Evolutionary conservation across 2,113 vertebrate species (phyloP).

Genomic region (Colistium nudipinnis): DNA sequence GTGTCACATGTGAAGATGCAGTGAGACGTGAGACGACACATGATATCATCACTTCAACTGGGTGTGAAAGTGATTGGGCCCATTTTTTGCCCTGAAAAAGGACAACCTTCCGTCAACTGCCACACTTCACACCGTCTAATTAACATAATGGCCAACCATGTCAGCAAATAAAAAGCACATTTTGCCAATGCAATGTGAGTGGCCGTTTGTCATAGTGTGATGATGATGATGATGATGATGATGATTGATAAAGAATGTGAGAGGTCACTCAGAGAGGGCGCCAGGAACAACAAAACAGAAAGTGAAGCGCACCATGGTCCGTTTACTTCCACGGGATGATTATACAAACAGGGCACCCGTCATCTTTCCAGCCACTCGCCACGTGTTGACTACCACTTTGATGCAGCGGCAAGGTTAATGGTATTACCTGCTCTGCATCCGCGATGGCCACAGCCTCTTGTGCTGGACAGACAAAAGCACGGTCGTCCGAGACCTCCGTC

Average conservation of each 20-base stretch:
- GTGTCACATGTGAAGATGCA: conserved; percentile 8
- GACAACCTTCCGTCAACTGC: conserved; percentile 34
- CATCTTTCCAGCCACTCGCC: neutral
- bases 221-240: too few relatives aligned
- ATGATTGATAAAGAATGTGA: too few relatives aligned
- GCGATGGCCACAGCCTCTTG: conserved; percentile 26
- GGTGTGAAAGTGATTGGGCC: conserved; percentile 50
- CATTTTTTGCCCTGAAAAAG: conserved; percentile 37
- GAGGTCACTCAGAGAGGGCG: too few relatives aligned
- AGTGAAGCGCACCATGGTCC: neutral
- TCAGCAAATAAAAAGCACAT: conserved; percentile 24
- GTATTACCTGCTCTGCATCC: conserved; percentile 50
- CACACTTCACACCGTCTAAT: conserved; percentile 33
- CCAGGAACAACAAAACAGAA: too few relatives aligned
- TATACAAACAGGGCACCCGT: neutral
- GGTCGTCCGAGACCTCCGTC: conserved; percentile 48
- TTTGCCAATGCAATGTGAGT: conserved; percentile 35
- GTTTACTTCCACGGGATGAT: neutral
- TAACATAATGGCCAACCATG: conserved; percentile 16
- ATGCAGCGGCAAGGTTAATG: conserved; percentile 62
- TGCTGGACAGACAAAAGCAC: conserved; percentile 41
- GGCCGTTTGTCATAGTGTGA: conserved; percentile 30
- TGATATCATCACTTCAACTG: conserved; percentile 39
- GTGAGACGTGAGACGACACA: conserved; percentile 26
- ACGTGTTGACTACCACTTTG: conserved; percentile 27